Conservation (phyloP, 2,888 invertebrate species). For the Watsonalla binaria region DNA sequence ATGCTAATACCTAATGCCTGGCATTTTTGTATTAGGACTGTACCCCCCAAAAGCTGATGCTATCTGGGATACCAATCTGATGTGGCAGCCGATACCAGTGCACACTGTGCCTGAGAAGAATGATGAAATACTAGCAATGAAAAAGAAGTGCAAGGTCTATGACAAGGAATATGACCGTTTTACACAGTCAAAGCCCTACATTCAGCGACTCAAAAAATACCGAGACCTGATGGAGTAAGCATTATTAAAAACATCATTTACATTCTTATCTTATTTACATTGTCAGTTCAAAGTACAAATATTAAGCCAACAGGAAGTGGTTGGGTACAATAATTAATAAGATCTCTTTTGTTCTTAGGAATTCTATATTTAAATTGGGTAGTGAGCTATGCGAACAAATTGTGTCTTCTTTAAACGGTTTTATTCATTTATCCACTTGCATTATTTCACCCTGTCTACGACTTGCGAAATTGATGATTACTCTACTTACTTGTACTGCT, state of each 20-base stretch:
- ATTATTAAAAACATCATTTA: background rate
- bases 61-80: conserved; percentile 78
- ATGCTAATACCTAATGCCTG: background rate
- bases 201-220: conserved; percentile 77
- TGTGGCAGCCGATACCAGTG: conserved; percentile 89
- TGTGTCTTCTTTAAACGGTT: too few relatives aligned
- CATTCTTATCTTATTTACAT: background rate
- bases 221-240: conserved; percentile 79
- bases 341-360: too few relatives aligned
- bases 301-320: too few relatives aligned
- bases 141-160: conserved; percentile 83
- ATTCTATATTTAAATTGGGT: too few relatives aligned
- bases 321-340: too few relatives aligned
- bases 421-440: too few relatives aligned
- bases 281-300: too few relatives aligned
- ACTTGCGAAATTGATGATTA: too few relatives aligned
- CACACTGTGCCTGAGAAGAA: conserved; percentile 81
- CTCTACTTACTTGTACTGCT: too few relatives aligned
- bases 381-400: too few relatives aligned
- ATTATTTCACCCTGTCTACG: too few relatives aligned
- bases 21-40: conserved; percentile 70
- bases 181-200: conserved; percentile 71
- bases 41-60: conserved; percentile 81
- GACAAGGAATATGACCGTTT: conserved; percentile 74
- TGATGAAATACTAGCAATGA: conserved; percentile 80